phyloP scores from a whole-genome alignment of 2,797 vertebrate genomes.

The Xyrichtys novacula region DNA sequence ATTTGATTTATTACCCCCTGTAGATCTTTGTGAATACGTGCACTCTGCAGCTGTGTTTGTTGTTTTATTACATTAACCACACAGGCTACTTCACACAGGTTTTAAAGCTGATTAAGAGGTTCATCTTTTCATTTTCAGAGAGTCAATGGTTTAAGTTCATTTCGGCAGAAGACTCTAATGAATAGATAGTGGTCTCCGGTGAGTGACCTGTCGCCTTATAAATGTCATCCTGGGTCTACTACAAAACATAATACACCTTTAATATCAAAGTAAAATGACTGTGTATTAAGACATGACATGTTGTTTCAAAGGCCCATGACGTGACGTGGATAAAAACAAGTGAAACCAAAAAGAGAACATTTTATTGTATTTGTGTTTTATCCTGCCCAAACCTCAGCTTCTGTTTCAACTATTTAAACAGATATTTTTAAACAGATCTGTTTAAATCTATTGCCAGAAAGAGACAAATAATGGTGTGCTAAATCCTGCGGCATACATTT shows the following conservation, averaged over 20 bases:
- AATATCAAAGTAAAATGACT: not conserved
- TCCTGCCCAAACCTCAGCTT: no score
- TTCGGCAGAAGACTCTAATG: conserved; percentile 11
- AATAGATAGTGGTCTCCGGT: not conserved
- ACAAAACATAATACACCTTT: not conserved
- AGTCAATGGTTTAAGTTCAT: conserved; percentile 28
- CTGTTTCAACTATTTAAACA: no score
- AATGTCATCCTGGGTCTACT: not conserved
- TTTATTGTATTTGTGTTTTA: no score
- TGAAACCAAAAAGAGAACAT: no score
- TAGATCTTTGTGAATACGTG: conserved; percentile 19
- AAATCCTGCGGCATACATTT: no score
- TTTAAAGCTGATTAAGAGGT: conserved; percentile 30
- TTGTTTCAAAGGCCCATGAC: no score
- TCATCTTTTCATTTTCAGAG: not conserved
- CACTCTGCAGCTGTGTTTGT: conserved; percentile 32
- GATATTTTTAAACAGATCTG: no score
- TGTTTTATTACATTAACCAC: conserved; percentile 33
- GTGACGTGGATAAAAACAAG: no score
- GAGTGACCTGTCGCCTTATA: not conserved
- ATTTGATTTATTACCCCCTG: conserved; percentile 49
- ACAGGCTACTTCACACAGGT: not conserved
- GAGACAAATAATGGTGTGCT: no score
- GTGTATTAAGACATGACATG: not conserved
- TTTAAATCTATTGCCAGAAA: no score